Evolutionary conservation across 2,888 invertebrate species (phyloP).

Genomic region (Malthinus flaveolus): DNA sequence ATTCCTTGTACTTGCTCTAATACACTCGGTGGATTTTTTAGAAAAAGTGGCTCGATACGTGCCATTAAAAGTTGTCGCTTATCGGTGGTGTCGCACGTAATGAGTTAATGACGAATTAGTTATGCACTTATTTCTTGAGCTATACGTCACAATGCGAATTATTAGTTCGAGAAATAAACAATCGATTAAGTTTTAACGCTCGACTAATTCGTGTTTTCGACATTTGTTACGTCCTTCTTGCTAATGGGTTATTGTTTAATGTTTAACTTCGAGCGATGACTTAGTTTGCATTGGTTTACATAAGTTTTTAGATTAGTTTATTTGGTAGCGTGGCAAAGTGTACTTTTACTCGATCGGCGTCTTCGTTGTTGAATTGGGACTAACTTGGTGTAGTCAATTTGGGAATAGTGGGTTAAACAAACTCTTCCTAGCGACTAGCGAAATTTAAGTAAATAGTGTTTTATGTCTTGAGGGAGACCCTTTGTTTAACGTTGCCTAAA

Average conservation of each 20-base stretch:
- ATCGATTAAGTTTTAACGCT: not conserved
- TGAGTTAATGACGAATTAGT: not conserved
- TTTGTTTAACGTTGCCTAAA: too few relatives aligned
- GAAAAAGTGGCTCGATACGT: not conserved
- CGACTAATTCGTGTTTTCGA: not conserved
- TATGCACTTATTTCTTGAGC: not conserved
- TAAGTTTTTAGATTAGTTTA: too few relatives aligned
- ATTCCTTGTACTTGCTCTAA: slow-evolving; percentile 3
- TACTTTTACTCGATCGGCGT: too few relatives aligned
- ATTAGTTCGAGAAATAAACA: not conserved
- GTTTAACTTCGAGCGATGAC: not conserved
- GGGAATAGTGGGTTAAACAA: not conserved
- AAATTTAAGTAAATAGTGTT: not conserved
- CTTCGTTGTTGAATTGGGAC: too few relatives aligned
- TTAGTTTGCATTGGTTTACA: too few relatives aligned
- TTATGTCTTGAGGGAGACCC: not conserved
- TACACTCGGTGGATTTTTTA: not conserved
- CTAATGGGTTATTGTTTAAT: slow-evolving; percentile 1
- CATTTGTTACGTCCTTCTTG: not conserved
- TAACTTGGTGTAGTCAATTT: not conserved
- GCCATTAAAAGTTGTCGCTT: too few relatives aligned
- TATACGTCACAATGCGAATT: not conserved
- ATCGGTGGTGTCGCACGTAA: not conserved
- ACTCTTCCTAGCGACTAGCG: not conserved
- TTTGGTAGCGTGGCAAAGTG: too few relatives aligned